These are phyloP conservation scores for Condylura cristata DNA, from an alignment of 2,113 vertebrate species.

Conservation along the genomic window DNA sequence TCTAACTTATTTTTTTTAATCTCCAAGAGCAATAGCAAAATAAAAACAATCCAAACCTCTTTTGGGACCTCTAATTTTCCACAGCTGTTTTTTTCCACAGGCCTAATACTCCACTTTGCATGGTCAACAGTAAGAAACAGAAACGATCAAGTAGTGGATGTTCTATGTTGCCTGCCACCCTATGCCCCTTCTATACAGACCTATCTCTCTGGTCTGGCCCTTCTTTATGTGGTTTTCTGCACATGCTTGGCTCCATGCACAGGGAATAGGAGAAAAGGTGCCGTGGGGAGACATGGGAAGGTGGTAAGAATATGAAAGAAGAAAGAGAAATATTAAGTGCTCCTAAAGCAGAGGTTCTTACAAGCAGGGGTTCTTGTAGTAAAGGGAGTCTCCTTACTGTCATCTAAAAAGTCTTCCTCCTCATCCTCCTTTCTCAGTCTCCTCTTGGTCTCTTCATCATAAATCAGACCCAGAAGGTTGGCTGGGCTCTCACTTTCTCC, in stretches of 20 bases:
- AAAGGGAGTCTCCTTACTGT: slow-evolving; percentile 96
- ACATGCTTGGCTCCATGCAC: slow-evolving; percentile 54
- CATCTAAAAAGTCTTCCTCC: slow-evolving; percentile 99
- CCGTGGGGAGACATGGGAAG: slow-evolving; percentile 57
- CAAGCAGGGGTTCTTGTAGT: slow-evolving; percentile 91
- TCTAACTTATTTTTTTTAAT: not conserved
- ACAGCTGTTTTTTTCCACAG: not conserved
- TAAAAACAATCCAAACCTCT: not conserved
- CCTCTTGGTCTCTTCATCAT: slow-evolving; percentile 97
- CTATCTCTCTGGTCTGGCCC: not conserved
- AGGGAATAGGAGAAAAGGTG: slow-evolving; percentile 35
- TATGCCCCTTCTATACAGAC: not conserved
- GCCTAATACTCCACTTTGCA: not conserved
- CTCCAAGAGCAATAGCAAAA: not conserved
- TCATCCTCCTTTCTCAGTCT: slow-evolving; percentile 97
- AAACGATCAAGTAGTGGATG: not conserved
- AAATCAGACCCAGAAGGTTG: slow-evolving; percentile 97
- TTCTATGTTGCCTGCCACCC: not conserved
- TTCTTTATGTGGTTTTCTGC: not conserved
- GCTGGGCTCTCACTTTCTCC: slow-evolving; percentile 97
- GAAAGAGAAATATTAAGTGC: slow-evolving; percentile 82
- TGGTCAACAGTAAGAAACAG: not conserved
- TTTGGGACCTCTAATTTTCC: not conserved
- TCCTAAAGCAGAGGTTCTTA: slow-evolving; percentile 91
- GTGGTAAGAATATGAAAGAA: slow-evolving; percentile 83